phyloP scores from a whole-genome alignment of 1,140 invertebrate genomes.

The Mesaphorura yosii region DNA sequence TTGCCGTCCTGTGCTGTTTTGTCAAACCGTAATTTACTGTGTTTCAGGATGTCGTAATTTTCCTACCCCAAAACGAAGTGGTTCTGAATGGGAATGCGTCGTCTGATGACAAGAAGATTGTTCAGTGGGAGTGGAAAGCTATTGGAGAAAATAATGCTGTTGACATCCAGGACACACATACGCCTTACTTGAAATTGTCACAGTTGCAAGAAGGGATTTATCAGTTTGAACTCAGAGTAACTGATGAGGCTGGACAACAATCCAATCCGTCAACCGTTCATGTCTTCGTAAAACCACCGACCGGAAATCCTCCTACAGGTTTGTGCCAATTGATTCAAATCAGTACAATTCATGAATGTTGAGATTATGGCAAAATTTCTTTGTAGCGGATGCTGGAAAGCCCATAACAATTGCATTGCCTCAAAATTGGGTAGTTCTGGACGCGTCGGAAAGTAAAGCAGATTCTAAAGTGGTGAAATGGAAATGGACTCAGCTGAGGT shows the following conservation, averaged over 20 bases:
- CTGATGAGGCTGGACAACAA: conserved; percentile 72
- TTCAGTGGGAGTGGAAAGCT: conserved; percentile 87
- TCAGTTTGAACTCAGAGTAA: conserved; percentile 84
- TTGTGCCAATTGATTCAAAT: not conserved
- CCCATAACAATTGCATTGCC: conserved; percentile 62
- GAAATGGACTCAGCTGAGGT: conserved; percentile 68
- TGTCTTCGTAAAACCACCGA: conserved; percentile 83
- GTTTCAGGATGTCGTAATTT: conserved; percentile 68
- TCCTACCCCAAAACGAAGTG: conserved; percentile 76
- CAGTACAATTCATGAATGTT: no score
- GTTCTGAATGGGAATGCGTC: conserved; percentile 80
- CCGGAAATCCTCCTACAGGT: conserved; percentile 68
- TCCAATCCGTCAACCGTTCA: conserved; percentile 68
- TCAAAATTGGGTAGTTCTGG: conserved; percentile 59
- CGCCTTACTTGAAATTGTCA: conserved; percentile 70
- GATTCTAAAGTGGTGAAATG: conserved; percentile 70
- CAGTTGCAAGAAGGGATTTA: conserved; percentile 88
- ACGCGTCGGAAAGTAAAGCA: conserved; percentile 61
- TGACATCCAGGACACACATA: conserved; percentile 83
- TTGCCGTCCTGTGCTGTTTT: not conserved
- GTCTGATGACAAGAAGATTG: conserved; percentile 84
- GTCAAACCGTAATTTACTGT: not conserved
- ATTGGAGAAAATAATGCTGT: conserved; percentile 74
- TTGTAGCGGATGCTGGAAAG: conserved; percentile 49
- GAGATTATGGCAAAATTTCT: conserved; percentile 24